Evolutionary conservation across 2,113 vertebrate genomes (phyloP).

Genomic region (Myodes glareolus): DNA sequence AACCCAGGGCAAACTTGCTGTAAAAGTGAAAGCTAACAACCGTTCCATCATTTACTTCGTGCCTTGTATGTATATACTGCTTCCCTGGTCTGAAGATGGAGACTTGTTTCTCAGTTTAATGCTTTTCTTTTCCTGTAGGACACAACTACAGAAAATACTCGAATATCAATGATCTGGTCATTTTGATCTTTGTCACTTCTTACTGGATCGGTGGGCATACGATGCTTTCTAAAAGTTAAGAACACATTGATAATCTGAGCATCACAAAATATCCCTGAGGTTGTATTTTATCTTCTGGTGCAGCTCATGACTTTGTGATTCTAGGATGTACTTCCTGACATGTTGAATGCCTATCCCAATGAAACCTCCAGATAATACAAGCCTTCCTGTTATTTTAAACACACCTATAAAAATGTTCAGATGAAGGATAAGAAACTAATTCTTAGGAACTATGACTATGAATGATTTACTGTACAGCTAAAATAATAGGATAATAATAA

Average conservation of each 20-base stretch:
- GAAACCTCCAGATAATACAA: neutral
- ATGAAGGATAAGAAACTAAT: neutral
- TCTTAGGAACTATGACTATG: neutral
- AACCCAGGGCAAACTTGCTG: neutral
- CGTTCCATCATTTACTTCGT: neutral
- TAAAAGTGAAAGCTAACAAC: neutral
- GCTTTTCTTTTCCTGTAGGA: neutral
- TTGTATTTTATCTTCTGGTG: neutral
- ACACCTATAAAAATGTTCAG: neutral
- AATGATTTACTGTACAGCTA: neutral
- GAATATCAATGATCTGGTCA: neutral
- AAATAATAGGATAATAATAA: too few species aligned
- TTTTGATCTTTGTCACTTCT: neutral
- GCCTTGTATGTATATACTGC: neutral
- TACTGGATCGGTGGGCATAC: neutral
- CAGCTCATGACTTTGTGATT: neutral
- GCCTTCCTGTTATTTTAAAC: neutral
- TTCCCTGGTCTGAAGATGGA: neutral
- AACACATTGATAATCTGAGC: neutral
- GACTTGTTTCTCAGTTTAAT: neutral
- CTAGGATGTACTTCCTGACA: neutral
- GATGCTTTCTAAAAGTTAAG: neutral
- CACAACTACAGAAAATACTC: neutral
- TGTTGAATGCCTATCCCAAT: neutral
- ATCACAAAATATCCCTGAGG: too few species aligned